phyloP scores from a whole-genome alignment of 2,113 vertebrate species.

The Oreochromis spilurus region DNA sequence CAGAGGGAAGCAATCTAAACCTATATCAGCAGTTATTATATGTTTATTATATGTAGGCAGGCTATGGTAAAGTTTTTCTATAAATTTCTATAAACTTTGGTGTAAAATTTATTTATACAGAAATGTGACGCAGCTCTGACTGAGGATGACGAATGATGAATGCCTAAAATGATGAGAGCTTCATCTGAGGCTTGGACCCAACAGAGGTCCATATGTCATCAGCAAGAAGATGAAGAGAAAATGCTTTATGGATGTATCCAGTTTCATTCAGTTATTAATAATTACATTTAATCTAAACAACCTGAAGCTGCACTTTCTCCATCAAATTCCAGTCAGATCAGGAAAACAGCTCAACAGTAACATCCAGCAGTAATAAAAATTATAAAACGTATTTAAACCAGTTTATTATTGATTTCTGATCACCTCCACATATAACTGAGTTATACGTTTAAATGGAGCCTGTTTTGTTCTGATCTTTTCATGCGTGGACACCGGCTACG shows the following conservation, averaged over 20 bases:
- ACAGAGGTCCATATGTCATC: background rate
- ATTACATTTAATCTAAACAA: background rate
- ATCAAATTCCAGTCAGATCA: background rate
- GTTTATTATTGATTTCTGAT: background rate
- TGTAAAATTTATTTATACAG: background rate
- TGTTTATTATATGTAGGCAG: background rate
- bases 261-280: background rate
- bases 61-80: background rate
- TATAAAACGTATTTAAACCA: rapidly evolving
- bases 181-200: background rate
- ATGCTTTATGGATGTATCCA: background rate
- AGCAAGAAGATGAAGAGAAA: background rate
- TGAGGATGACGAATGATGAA: too few species aligned
- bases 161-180: too few species aligned
- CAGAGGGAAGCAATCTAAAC: background rate
- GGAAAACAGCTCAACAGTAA: background rate
- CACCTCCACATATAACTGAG: rapidly evolving
- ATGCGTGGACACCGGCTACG: rapidly evolving
- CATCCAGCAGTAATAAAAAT: rapidly evolving
- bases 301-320: background rate
- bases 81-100: background rate
- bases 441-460: rapidly evolving
- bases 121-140: background rate
- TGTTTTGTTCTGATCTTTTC: background rate
- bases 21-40: background rate